phyloP scores from a whole-genome alignment of 2,113 vertebrate species.

The Syngnathus floridae region DNA sequence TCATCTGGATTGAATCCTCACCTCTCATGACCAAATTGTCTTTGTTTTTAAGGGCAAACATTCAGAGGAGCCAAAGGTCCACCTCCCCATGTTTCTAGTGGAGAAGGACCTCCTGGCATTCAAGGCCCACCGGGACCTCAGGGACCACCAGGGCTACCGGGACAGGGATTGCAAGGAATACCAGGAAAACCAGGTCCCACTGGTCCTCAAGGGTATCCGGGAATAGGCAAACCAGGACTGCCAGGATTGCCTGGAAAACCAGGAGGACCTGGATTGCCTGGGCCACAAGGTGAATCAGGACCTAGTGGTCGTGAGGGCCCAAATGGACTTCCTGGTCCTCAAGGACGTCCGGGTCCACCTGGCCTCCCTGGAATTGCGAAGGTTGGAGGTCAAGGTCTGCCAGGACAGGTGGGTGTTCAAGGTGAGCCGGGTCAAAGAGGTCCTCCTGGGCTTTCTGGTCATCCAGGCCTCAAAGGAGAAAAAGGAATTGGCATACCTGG shows the following conservation, averaged over 20 bases:
- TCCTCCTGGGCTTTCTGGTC: slow-evolving; percentile 74
- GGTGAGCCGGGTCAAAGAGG: slow-evolving; percentile 90
- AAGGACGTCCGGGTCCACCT: slow-evolving; percentile 66
- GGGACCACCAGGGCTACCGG: slow-evolving; percentile 80
- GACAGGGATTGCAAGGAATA: slow-evolving; percentile 64
- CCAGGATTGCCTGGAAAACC: slow-evolving; percentile 71
- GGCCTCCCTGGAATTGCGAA: slow-evolving; percentile 79
- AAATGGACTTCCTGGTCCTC: slow-evolving; percentile 60
- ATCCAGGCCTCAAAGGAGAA: slow-evolving; percentile 80
- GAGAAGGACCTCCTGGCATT: slow-evolving; percentile 74
- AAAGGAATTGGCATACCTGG: slow-evolving; percentile 83
- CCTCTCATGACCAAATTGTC: background rate
- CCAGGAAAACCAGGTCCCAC: slow-evolving; percentile 63
- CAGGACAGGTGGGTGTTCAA: slow-evolving; percentile 76
- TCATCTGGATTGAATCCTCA: background rate
- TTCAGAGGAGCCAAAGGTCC: slow-evolving; percentile 78
- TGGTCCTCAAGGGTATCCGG: slow-evolving; percentile 66
- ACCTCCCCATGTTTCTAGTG: slow-evolving; percentile 28
- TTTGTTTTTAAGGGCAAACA: slow-evolving; percentile 47
- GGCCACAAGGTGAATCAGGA: slow-evolving; percentile 64
- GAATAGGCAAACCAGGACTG: slow-evolving; percentile 70
- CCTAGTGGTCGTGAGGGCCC: slow-evolving; percentile 57
- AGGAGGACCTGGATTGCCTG: slow-evolving; percentile 58
- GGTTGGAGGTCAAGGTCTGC: slow-evolving; percentile 80
- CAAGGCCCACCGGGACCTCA: slow-evolving; percentile 84